Base-by-base conservation (phyloP, 2,888 invertebrate genomes). In the Himalopsyche tibetana region DNA sequence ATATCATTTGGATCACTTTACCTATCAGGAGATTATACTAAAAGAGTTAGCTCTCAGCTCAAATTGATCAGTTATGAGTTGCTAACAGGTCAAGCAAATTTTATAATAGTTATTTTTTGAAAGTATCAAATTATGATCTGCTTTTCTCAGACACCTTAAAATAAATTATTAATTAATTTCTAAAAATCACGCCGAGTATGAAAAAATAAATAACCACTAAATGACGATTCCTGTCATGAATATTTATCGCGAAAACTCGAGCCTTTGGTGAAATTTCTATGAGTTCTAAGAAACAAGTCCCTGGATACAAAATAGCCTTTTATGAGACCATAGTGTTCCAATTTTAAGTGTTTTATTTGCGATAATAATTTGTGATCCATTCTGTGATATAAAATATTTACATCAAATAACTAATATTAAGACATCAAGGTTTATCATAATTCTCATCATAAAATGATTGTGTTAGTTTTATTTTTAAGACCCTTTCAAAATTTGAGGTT, bases 261-360 rank as follows among this genome's bases (percentile, higher is more conserved):
- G 79, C 84, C 79, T 79, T 55, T 28, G 84, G 84, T 84, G 80
- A 55, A 80, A 55, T 55, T 55, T 84, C 84, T 84, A 84, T 38
- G 36, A 55, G 55, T 55, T 83, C 36, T 36, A 36, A 38, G 80
- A 80, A 80, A 63, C 11, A 6, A 15, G 63, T 63, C 63, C 63
- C 63, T 19, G 6, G 8, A 63, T 19, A 63, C 63, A 19, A 63
- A 63, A 63, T 63, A 19, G 63, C 63, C 63, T 19, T 19, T 63
- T 63, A 63, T 63, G 63, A 63, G 11, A 19, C 63, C 63, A 63
- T 63, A 63, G 63, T 63, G 63, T 19, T n/a, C 63, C 63, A 63
- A 4, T 28, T 19, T 63, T 63, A 63, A 63, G 28, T 19, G 63
- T 63, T 63, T 63, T 63, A 28, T 63, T 63, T 63, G 19, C 28